These are phyloP conservation scores for Drosophila pectinifera DNA, from an alignment of 1,140 invertebrate species.

Conservation along the genomic window DNA sequence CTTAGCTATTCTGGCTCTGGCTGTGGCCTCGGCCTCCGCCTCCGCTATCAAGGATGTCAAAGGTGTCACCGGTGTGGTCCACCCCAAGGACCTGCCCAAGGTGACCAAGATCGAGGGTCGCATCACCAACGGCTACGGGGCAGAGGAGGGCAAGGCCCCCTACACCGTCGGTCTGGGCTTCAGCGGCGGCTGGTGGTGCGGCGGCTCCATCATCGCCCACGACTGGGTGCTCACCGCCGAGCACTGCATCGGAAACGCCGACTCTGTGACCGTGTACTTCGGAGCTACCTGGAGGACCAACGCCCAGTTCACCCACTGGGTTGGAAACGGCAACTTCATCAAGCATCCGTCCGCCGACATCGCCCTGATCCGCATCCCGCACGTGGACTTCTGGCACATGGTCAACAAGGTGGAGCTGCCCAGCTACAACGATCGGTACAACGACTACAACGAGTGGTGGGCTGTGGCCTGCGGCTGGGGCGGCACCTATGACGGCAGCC, in stretches of 20 bases:
- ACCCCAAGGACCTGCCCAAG: constrained; percentile 33
- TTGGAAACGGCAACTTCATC: constrained; percentile 33
- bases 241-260: constrained; percentile 31
- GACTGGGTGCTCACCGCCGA: constrained; percentile 33
- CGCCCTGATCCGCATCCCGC: constrained; percentile 35
- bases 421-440: constrained; percentile 43
- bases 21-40: constrained; percentile 33
- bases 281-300: constrained; percentile 42
- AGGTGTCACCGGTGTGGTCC: constrained; percentile 20
- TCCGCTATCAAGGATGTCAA: no score
- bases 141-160: constrained; percentile 38
- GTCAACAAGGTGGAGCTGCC: constrained; percentile 44
- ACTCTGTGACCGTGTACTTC: constrained; percentile 34
- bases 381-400: constrained; percentile 47
- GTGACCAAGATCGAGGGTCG: constrained; percentile 30
- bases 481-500: constrained; percentile 46
- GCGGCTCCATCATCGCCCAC: constrained; percentile 33
- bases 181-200: constrained; percentile 44
- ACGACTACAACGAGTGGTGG: constrained; percentile 47
- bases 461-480: constrained; percentile 52
- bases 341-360: constrained; percentile 18
- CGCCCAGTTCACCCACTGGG: constrained; percentile 31
- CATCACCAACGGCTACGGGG: constrained; percentile 36
- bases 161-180: constrained; percentile 39
- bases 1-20: constrained; percentile 34